Evolutionary conservation across 2,888 invertebrate genomes (phyloP).

Genomic region (Cistogaster globosa): DNA sequence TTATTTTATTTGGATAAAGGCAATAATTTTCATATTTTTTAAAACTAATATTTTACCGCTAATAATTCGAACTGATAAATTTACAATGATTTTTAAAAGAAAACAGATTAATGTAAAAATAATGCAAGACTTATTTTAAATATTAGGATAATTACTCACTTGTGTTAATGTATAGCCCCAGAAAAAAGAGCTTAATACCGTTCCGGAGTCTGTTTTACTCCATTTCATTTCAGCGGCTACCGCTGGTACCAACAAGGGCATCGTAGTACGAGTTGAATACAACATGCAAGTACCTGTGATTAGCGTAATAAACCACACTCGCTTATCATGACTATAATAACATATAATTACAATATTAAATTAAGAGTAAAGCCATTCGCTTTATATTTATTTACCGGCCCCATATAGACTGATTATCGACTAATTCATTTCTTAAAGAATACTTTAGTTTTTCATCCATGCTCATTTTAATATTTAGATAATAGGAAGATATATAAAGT

Average conservation of each 20-base stretch:
- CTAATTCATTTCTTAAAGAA: slow-evolving; percentile 82
- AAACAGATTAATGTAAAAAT: background rate
- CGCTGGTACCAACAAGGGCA: slow-evolving; percentile 86
- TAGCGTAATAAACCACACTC: slow-evolving; percentile 85
- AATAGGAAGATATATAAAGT: background rate
- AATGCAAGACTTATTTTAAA: background rate
- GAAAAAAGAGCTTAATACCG: slow-evolving; percentile 88
- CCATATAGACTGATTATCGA: slow-evolving; percentile 82
- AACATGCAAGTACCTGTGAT: slow-evolving; percentile 87
- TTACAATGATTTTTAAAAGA: too few species aligned
- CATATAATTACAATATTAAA: background rate
- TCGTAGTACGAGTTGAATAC: slow-evolving; percentile 87
- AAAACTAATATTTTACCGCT: too few species aligned
- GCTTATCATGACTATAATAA: slow-evolving; percentile 83
- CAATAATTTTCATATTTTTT: too few species aligned
- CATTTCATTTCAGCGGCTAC: slow-evolving; percentile 87
- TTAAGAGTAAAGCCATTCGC: background rate
- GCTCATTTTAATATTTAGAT: slow-evolving; percentile 52
- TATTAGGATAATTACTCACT: slow-evolving; percentile 74
- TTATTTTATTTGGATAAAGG: too few species aligned
- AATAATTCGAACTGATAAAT: too few species aligned
- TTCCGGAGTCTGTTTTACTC: slow-evolving; percentile 88
- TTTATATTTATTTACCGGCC: slow-evolving; percentile 77
- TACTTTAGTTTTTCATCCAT: slow-evolving; percentile 79
- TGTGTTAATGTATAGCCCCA: slow-evolving; percentile 89